Evolutionary conservation across 2,113 vertebrate genomes (phyloP).

Genomic region (Acinonyx jubatus): DNA sequence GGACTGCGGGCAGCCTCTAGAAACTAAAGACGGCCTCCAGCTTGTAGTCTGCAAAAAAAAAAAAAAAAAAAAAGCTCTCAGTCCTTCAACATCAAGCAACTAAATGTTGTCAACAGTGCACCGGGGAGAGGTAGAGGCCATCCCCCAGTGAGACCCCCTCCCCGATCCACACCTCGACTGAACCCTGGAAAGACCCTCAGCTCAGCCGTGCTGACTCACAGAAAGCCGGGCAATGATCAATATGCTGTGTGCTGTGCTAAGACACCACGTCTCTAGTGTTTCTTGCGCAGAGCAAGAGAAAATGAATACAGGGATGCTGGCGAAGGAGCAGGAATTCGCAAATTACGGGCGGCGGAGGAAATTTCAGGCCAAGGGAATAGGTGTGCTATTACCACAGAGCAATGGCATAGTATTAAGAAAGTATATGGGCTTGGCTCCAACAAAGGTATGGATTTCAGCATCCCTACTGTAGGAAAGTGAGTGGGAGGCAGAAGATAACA

Average conservation of each 20-base stretch:
- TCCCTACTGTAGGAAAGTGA: too few relatives aligned
- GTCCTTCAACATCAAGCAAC: too few relatives aligned
- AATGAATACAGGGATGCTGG: neutral
- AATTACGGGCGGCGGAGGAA: neutral
- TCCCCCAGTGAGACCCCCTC: neutral
- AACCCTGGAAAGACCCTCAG: neutral
- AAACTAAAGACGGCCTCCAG: neutral
- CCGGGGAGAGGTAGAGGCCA: neutral
- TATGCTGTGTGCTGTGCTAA: accelerated
- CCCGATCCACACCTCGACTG: accelerated
- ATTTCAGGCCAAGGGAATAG: neutral
- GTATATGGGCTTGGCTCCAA: neutral
- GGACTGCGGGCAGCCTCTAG: neutral
- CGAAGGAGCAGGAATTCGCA: neutral
- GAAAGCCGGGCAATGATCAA: accelerated
- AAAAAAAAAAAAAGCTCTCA: neutral
- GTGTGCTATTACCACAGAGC: neutral
- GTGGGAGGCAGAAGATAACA: neutral
- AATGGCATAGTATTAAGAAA: neutral
- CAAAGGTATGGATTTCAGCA: neutral
- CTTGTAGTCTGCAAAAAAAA: neutral
- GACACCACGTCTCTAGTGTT: neutral
- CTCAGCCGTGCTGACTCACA: neutral
- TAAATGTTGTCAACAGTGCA: accelerated
- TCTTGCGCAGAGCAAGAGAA: neutral